Base-by-base conservation (phyloP, 2,113 vertebrate species). In the Meles meles region DNA sequence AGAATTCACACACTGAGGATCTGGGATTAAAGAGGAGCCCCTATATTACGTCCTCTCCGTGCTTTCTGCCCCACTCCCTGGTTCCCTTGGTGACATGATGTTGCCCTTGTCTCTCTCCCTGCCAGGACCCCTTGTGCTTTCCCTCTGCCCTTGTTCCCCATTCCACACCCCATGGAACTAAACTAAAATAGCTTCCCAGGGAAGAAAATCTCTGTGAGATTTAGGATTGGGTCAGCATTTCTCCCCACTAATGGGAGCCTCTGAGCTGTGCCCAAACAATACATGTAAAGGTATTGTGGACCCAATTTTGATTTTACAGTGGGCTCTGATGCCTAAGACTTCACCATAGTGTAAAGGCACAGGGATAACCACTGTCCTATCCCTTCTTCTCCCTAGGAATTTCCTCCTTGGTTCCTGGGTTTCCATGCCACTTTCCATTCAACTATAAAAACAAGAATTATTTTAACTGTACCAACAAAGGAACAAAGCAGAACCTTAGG, bases 371-470 rank as follows among this genome's bases (percentile, higher is more conserved):
- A 25, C 23, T 12, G 4, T 55, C n/a, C 6, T 37, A 18, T 17
- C 27, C 37, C 29, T 44, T 76, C 15, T 14, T 67, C 47, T 93
- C n/a, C 61, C 67, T 37, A 97, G 96, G 97, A 87, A 23, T 96
- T 34, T 65, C 85, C 3, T 37, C 89, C 1, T 0, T 44, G 34
- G 34, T 42, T 55, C 61, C 93, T 9, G 86, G 92, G 20, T 87
- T 39, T 34, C 96, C 96, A n/a, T 97, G 94, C 71, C 96, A 88
- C 39, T 97, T 97, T 39, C 94, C 89, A 1, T 97, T 97, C 90
- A 93, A 21, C 59, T 97, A 96, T 14, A 96, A 88, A 71, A 97
- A 94, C 86, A 97, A 94, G 59, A 97, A 94, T 90, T 97, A 96
- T 72, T 97, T 88, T 71, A 96, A 94, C 52, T 97, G 94, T 90